Base-by-base conservation (phyloP, 2,797 vertebrate species). In the Sardinella longiceps region DNA sequence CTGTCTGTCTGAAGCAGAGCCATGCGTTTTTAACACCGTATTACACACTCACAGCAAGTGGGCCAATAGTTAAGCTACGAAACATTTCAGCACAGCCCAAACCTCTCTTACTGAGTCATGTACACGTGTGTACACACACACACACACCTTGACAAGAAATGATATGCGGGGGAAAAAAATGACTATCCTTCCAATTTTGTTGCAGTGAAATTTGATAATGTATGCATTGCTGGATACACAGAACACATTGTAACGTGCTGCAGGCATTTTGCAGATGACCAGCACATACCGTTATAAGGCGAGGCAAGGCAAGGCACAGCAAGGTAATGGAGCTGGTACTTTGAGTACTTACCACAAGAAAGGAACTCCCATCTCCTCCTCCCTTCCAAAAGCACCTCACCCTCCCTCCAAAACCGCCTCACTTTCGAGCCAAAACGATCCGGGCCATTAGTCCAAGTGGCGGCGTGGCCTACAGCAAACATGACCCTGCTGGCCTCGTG, bases 371-470 rank as follows among this genome's bases (percentile, higher is more conserved):
- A 23, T 77, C 37, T 39, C 7, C 20, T 1, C 33, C 37, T 43
- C 70, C 33, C 33, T 33, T 87, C 89, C 51, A 53, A 53, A 3
- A 53, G 18, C 51, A 89, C 91, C 91, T 86, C 85, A 63, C 63
- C 89, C 88, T 90, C 87, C 90, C 89, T 92, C 91, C 90, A 93
- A 91, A 94, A 89, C 87, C 89, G 84, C 84, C 82, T 66, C 89
- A 80, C 83, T 92, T 94, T 93, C 91, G 92, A 94, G 87, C 84
- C 86, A 85, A 86, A 86, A 43, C 85, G 46, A 50, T 81, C 50
- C 81, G 85, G 84, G 74, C 77, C 82, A 86, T 86, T 87, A 87
- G 84, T 81, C 81, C 63, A 56, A 82, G 83, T 74, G 77, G 60
- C 70, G 2, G 83, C 74, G 77, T 80, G 85, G 83, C 85, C 70